Evolutionary conservation across 2,113 vertebrate species (phyloP), one percentile per base, ranked within the genome.

Genomic region (Hymenochirus boettgeri): DNA sequence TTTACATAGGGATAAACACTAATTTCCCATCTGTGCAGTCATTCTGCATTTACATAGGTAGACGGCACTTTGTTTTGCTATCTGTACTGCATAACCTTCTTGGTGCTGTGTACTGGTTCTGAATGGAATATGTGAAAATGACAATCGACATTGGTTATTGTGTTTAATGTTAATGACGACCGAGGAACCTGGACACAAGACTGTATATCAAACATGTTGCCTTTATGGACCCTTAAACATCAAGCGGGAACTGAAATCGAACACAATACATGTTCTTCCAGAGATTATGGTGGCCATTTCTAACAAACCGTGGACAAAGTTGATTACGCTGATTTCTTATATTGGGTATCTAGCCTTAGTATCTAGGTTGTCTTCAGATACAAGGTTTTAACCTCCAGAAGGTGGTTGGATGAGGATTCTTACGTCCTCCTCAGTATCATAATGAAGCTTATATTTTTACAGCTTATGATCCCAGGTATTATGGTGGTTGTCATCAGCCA

Each of bases 21-120:
- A 74, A 89, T 31, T 94, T 94, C 45, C 78, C 73, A 0, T 92
- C 91, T 0, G 80, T 92, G 48, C 85, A 74, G 9, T 87, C 90
- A n/a, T 94, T 95, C 66, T 94, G 91, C 65, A 75, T 94, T 21
- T 94, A 93, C 3, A 89, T 89, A 0, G 90, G 88, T 25, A n/a
- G n/a, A 83, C 89, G 4, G 84, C 86, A 13, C 74, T 96, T 52
- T 89, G 37, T 92, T 95, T 76, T 94, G 91, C 70, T 96, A 90
- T 62, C 2, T 93, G 2, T 93, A 92, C 65, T 88, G 75, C 71
- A 19, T 96, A 74, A 92, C 89, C 1, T 93, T 89, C 75, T 95
- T 62, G 93, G 92, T 10, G 92, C 89, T n/a, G n/a, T 3, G 33
- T 90, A 61, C 71, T 95, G 78, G 92, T 88, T 37, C 75, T 95